These are phyloP conservation scores for Cerastis leucographa DNA, from an alignment of 2,888 invertebrate species.

Conservation along the genomic window DNA sequence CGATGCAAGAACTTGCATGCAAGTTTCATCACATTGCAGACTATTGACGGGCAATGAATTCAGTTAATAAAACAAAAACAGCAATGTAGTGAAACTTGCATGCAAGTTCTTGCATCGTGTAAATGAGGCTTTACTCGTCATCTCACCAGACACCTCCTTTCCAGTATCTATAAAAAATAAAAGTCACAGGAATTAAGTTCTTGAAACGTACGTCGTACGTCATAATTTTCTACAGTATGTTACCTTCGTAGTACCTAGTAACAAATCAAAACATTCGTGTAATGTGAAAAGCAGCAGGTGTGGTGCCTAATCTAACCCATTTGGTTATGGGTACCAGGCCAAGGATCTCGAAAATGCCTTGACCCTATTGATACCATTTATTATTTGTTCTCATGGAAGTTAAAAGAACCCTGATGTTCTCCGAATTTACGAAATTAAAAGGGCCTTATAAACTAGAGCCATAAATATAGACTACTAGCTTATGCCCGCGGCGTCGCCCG, in stretches of 20 bases:
- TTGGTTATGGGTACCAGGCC: conserved; percentile 8
- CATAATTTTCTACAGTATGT: not conserved
- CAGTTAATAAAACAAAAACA: too few relatives aligned
- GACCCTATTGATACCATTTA: conserved; percentile 1
- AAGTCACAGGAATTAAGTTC: not conserved
- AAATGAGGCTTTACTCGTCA: too few relatives aligned
- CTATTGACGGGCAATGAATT: too few relatives aligned
- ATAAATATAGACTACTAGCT: not conserved
- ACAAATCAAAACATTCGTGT: not conserved
- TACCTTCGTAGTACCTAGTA: not conserved
- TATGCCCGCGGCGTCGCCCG: too few relatives aligned
- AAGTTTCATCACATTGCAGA: too few relatives aligned
- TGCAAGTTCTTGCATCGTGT: too few relatives aligned
- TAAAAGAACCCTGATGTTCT: conserved; percentile 2
- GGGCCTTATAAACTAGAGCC: not conserved
- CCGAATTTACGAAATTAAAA: too few relatives aligned
- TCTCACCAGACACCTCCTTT: too few relatives aligned
- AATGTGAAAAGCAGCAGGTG: conserved; percentile 7
- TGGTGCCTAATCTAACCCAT: not conserved
- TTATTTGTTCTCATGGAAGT: conserved; percentile 3
- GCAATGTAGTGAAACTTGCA: too few relatives aligned
- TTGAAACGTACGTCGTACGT: not conserved
- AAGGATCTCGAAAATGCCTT: conserved; percentile 21
- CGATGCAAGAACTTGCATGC: too few relatives aligned
- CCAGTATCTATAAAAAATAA: not conserved